Conservation (phyloP, 2,888 invertebrate species). For the Embidobia sp. region DNA sequence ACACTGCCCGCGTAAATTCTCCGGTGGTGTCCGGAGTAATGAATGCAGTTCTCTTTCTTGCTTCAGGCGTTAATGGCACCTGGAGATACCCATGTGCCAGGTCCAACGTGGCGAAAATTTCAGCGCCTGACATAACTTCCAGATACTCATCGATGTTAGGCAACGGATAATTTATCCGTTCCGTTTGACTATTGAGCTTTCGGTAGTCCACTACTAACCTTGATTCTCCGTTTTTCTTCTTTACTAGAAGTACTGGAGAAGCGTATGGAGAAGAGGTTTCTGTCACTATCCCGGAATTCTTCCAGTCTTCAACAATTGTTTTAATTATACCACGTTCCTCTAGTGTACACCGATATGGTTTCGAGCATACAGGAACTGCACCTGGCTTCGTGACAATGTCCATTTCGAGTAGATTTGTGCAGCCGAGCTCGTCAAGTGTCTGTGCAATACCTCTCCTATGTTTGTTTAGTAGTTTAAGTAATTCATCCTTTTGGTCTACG, state of each 20-base stretch:
- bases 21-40: not conserved
- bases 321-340: conserved; percentile 21
- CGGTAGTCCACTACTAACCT: conserved; percentile 1
- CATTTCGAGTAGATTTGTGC: conserved; percentile 10
- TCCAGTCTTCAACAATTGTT: conserved; percentile 11
- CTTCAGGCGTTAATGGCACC: not conserved
- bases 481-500: not conserved
- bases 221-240: not conserved
- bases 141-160: not conserved
- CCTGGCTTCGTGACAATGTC: conserved; percentile 5
- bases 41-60: not conserved
- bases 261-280: conserved; percentile 33
- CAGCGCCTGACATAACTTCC: not conserved
- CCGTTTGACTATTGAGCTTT: not conserved
- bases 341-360: conserved; percentile 26
- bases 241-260: conserved; percentile 14
- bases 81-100: conserved; percentile 14
- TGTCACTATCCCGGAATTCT: conserved; percentile 9
- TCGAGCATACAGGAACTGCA: conserved; percentile 13
- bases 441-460: not conserved
- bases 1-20: not conserved
- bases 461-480: not conserved
- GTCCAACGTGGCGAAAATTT: conserved; percentile 1
- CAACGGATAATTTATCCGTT: not conserved
- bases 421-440: conserved; percentile 13